Evolutionary conservation across 2,113 vertebrate species (phyloP).

Genomic region (Prolemur simus): DNA sequence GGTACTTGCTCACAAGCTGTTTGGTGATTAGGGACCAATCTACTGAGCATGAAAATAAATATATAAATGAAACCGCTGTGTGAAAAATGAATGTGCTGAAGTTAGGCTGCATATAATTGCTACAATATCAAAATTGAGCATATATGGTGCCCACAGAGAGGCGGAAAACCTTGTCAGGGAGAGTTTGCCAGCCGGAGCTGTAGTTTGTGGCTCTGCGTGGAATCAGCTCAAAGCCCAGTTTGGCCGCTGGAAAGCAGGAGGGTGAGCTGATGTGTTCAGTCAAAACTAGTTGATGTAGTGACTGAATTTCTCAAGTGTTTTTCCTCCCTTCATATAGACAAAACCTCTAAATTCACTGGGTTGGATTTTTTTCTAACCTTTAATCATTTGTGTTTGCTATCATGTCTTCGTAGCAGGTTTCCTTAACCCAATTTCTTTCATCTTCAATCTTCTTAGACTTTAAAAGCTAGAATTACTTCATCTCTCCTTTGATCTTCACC

Average conservation of each 20-base stretch:
- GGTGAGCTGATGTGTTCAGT: slow-evolving; percentile 1
- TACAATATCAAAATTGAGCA: slow-evolving; percentile 5
- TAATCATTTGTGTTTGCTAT: neutral
- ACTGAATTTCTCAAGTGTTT: neutral
- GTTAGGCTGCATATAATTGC: slow-evolving; percentile 34
- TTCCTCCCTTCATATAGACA: neutral
- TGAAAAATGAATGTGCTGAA: slow-evolving; percentile 56
- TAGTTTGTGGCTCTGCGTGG: neutral
- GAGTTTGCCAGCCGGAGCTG: neutral
- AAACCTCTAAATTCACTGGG: neutral
- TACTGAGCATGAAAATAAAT: slow-evolving; percentile 44
- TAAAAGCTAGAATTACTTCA: neutral
- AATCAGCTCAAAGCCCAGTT: neutral
- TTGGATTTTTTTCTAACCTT: slow-evolving; percentile 13
- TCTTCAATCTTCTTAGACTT: slow-evolving; percentile 1
- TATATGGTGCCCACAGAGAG: neutral
- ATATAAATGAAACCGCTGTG: slow-evolving; percentile 21
- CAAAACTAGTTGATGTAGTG: neutral
- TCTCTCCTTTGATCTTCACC: slow-evolving; percentile 29
- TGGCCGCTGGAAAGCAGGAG: neutral
- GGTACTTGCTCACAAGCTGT: slow-evolving; percentile 81
- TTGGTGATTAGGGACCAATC: slow-evolving; percentile 80
- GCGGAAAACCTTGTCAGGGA: neutral
- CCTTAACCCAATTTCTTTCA: slow-evolving; percentile 29
- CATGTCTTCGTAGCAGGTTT: slow-evolving; percentile 10